Base-by-base conservation (phyloP, 2,888 invertebrate genomes). In the Esperia sulphurella region DNA sequence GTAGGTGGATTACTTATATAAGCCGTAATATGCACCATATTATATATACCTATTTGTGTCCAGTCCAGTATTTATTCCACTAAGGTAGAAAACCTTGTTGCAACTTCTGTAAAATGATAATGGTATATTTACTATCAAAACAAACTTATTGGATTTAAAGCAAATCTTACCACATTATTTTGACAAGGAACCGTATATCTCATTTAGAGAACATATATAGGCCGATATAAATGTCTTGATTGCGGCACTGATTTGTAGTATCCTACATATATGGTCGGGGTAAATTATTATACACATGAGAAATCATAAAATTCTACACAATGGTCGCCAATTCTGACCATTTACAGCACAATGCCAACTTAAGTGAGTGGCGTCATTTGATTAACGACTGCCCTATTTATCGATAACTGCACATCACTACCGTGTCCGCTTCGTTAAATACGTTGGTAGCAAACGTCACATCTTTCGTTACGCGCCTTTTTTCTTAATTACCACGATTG, bases 401-500 rank as follows among this genome's bases (percentile, higher is more conserved):
- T 78, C 74, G 76, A 77, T 69, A 69, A 55, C 29, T 30, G 58
- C 60, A 56, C 77, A 61, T 70, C 80, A 69, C 83, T 82, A 74
- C 49, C 39, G 46, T 42, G 51, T 54, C 40, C 58, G 67, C 68
- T 68, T 79, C 73, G 77, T 79, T 81, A 77, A 69, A 59, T 63
- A 71, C 69, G 77, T 77, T 81, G 79, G 83, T 81, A 86, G 83
- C 81, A 67, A 63, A 76, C 74, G 81, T 82, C 81, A 81, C 74
- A 81, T 75, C 68, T 82, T 82, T 79, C 71, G 81, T 83, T 84
- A 80, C 80, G 82, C 83, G 79, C 72, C 76, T 79, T 80, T 82
- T 83, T 83, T 77, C 77, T 80, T 84, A 86, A 88, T 85, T 83
- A 84, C 78, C 73, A 57, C 72, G 76, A 85, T 88, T 89, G 88